A percentile compares a stretch with the other conserved stretches of the same genome.
These are phyloP conservation scores for Drosophila aff. DNA, from an alignment of 1,140 invertebrate genomes.

Conservation along the genomic window DNA sequence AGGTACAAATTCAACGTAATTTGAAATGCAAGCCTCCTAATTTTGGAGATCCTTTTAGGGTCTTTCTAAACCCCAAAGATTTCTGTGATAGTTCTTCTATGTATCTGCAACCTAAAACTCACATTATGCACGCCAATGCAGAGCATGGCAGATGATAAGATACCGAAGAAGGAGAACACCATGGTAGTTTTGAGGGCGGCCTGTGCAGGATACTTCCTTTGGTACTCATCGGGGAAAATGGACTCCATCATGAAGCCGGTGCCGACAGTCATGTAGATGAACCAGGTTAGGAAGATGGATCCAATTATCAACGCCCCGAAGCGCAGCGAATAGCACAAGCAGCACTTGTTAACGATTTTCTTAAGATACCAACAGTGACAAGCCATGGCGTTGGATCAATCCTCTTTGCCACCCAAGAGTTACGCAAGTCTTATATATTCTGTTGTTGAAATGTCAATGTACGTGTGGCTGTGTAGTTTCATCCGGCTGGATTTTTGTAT, in stretches of 20 bases:
- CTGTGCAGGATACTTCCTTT: not conserved
- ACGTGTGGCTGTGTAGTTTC: not conserved
- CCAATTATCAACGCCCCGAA: slow-evolving; percentile 52
- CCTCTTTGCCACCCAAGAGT: not conserved
- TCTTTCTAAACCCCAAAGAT: not conserved
- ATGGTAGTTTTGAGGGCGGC: slow-evolving; percentile 70
- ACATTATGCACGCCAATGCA: slow-evolving; percentile 68
- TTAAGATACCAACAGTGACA: slow-evolving; percentile 57
- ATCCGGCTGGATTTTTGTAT: not conserved
- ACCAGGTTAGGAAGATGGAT: slow-evolving; percentile 69
- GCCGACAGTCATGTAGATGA: slow-evolving; percentile 56
- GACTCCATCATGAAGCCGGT: slow-evolving; percentile 68
- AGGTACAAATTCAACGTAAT: not conserved
- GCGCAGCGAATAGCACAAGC: slow-evolving; percentile 48
- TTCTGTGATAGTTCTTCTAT: not conserved
- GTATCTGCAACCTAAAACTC: slow-evolving; percentile 9
- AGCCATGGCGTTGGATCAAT: slow-evolving; percentile 40
- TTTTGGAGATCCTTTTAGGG: not conserved
- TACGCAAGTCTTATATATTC: not conserved
- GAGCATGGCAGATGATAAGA: slow-evolving; percentile 42
- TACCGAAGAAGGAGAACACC: slow-evolving; percentile 69
- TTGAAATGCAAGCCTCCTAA: too few relatives aligned
- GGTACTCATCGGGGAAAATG: slow-evolving; percentile 70
- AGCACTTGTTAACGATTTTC: slow-evolving; percentile 49
- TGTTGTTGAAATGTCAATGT: not conserved